Evolutionary conservation across 2,113 vertebrate species (phyloP).

Genomic region (Myxocyprinus asiaticus): DNA sequence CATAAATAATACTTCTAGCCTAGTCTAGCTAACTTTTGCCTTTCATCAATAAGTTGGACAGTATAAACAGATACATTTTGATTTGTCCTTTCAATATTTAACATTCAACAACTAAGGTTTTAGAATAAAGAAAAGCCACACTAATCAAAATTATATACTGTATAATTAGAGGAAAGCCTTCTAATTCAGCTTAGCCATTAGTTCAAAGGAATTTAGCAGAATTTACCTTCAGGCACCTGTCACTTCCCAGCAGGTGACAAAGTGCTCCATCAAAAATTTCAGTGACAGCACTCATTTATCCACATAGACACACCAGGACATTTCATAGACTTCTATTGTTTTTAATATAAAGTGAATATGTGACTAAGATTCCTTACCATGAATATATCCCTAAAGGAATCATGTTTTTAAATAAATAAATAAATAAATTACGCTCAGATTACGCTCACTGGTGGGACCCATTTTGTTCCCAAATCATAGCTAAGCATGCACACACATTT

Average conservation of each 20-base stretch:
- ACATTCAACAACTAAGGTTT: constrained; percentile 65
- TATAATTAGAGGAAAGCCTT: constrained; percentile 68
- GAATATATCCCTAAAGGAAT: too few relatives aligned
- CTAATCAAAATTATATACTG: constrained; percentile 67
- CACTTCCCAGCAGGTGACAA: constrained; percentile 66
- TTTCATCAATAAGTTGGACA: not conserved
- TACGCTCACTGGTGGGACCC: too few relatives aligned
- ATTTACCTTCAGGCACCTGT: constrained; percentile 61
- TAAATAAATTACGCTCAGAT: too few relatives aligned
- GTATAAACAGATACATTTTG: too few relatives aligned
- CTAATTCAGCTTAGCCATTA: constrained; percentile 70
- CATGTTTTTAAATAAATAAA: too few relatives aligned
- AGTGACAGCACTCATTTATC: constrained; percentile 38
- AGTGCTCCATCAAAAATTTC: constrained; percentile 64
- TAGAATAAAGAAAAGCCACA: constrained; percentile 66
- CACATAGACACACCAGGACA: too few relatives aligned
- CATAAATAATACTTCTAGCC: not conserved
- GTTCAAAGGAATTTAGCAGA: constrained; percentile 68
- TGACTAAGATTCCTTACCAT: too few relatives aligned
- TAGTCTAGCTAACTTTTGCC: not conserved
- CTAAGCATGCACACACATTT: too few relatives aligned
- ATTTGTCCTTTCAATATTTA: not conserved
- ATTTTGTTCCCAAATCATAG: too few relatives aligned
- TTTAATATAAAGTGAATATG: too few relatives aligned
- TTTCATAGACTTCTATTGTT: too few relatives aligned